phyloP scores from a whole-genome alignment of 2,113 vertebrate species.

The Mesembrinibis cayennensis region DNA sequence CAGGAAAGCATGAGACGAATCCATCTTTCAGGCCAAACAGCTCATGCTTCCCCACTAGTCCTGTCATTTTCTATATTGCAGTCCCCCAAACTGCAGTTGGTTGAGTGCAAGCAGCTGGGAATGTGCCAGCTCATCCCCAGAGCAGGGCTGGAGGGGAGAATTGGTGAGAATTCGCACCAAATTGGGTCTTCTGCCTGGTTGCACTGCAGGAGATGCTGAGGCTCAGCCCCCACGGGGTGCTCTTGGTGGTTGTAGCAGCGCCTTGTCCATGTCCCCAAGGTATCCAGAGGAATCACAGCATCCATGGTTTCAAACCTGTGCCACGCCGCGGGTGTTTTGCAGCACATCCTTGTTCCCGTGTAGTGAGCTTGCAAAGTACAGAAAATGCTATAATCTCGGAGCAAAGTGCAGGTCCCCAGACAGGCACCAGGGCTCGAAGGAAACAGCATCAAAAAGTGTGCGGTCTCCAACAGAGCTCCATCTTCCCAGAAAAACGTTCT shows the following conservation, averaged over 20 bases:
- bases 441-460: not conserved
- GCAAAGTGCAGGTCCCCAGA: not conserved
- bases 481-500: not conserved
- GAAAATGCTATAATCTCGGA: not conserved
- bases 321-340: accelerated
- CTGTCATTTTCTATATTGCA: not conserved
- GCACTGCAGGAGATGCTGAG: not conserved
- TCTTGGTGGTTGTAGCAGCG: not conserved
- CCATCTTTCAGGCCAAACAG: not conserved
- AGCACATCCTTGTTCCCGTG: not conserved
- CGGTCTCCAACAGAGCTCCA: not conserved
- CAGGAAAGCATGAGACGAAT: not conserved
- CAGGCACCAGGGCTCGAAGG: not conserved
- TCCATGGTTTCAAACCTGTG: not conserved
- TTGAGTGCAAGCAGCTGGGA: not conserved
- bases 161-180: not conserved
- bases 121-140: not conserved
- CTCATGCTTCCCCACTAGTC: accelerated
- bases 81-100: not conserved
- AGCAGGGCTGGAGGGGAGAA: not conserved
- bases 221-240: not conserved
- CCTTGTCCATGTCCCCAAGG: not conserved
- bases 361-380: not conserved
- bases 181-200: not conserved
- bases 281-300: not conserved